These are phyloP conservation scores for Macrocentrus cingulum DNA, from an alignment of 1,140 invertebrate genomes.

Conservation along the genomic window DNA sequence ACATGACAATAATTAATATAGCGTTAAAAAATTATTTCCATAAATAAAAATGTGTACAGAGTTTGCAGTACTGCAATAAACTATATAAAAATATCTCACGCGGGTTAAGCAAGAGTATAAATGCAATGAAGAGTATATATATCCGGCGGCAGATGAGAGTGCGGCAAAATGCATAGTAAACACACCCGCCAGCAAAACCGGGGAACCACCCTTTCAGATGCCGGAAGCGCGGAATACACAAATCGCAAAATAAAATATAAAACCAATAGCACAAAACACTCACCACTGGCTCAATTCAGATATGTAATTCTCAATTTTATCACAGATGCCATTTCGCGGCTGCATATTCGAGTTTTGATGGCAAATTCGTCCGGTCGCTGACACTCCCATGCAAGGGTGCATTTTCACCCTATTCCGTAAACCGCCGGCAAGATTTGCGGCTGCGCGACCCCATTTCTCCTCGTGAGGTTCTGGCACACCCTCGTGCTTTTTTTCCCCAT, in stretches of 20 bases:
- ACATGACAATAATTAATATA: too few relatives aligned
- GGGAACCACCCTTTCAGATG: conserved; percentile 27
- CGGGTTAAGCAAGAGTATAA: too few relatives aligned
- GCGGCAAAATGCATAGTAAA: conserved; percentile 24
- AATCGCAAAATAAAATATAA: conserved; percentile 29
- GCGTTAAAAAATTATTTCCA: too few relatives aligned
- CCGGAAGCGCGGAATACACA: conserved; percentile 17
- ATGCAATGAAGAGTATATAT: too few relatives aligned
- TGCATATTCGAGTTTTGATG: conserved; percentile 47
- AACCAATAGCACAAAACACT: conserved; percentile 40
- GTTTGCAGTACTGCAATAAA: too few relatives aligned
- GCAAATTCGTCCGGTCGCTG: conserved; percentile 44
- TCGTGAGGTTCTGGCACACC: conserved; percentile 1
- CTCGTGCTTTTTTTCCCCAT: too few relatives aligned
- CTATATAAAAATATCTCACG: too few relatives aligned
- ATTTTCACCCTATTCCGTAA: conserved; percentile 46
- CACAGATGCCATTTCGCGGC: conserved; percentile 60
- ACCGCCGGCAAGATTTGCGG: conserved; percentile 29
- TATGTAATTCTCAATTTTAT: conserved; percentile 68
- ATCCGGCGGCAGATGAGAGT: background rate
- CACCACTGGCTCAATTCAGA: conserved; percentile 69
- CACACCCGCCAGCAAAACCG: conserved; percentile 27
- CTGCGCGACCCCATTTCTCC: conserved; percentile 29
- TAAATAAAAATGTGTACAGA: too few relatives aligned
- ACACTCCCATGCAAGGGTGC: conserved; percentile 56